Percentiles rank a stretch among this genome's conserved stretches.
Conservation (phyloP, 1,140 invertebrate species). For the Caenorhabditis briggsae region DNA sequence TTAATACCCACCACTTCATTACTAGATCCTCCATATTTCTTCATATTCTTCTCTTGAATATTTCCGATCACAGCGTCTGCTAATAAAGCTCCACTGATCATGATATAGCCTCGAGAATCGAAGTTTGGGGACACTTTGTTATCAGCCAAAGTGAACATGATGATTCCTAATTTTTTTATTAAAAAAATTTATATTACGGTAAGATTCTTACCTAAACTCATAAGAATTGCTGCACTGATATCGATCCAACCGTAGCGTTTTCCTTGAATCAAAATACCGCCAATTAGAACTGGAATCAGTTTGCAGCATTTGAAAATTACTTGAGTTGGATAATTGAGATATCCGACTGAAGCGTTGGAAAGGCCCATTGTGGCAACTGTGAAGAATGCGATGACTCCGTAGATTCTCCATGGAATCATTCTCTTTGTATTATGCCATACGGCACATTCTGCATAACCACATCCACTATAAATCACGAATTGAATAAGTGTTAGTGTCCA, state of each 20-base stretch:
- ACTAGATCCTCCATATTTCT: slow-evolving; percentile 86
- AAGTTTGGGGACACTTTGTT: slow-evolving; percentile 90
- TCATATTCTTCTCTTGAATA: slow-evolving; percentile 94
- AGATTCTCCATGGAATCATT: slow-evolving; percentile 87
- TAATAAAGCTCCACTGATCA: slow-evolving; percentile 87
- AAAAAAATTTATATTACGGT: too few relatives aligned
- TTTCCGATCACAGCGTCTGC: slow-evolving; percentile 95
- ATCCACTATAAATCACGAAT: slow-evolving; percentile 88
- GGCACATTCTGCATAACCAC: slow-evolving; percentile 85
- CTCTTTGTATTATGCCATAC: slow-evolving; percentile 82
- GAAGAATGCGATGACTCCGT: slow-evolving; percentile 86
- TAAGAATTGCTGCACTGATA: slow-evolving; percentile 86
- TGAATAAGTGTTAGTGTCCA: slow-evolving; percentile 93
- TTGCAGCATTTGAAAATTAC: slow-evolving; percentile 97
- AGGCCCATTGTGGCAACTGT: slow-evolving; percentile 95
- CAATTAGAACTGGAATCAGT: slow-evolving; percentile 92
- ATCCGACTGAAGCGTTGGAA: slow-evolving; percentile 93
- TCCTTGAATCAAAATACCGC: slow-evolving; percentile 89
- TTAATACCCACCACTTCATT: slow-evolving; percentile 84
- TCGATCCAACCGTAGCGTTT: slow-evolving; percentile 89
- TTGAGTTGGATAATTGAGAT: slow-evolving; percentile 93
- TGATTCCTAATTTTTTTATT: too few relatives aligned
- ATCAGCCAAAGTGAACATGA: slow-evolving; percentile 92
- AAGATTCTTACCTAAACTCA: slow-evolving; percentile 84
- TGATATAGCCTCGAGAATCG: slow-evolving; percentile 84